Evolutionary conservation across 2,888 invertebrate genomes (phyloP).

Genomic region (Cyaniris semiargus): DNA sequence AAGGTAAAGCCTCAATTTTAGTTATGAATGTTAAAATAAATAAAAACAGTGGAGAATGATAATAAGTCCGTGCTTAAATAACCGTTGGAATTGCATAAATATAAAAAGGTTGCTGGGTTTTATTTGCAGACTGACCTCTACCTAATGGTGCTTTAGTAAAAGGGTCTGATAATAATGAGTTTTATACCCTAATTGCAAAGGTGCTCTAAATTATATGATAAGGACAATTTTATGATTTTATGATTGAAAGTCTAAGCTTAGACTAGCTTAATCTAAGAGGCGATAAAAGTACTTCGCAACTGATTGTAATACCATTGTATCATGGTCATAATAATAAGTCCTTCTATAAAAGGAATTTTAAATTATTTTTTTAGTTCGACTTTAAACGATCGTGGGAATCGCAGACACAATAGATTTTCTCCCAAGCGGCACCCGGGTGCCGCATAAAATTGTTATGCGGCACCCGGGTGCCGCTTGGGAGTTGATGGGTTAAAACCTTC

Average conservation of each 20-base stretch:
- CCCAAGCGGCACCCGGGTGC: no score
- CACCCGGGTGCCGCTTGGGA: no score
- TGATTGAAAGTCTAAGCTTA: no score
- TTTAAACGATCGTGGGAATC: no score
- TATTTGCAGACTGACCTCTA: slow-evolving; percentile 13
- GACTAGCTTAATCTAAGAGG: neutral
- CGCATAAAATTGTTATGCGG: no score
- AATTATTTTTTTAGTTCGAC: no score
- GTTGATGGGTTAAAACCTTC: no score
- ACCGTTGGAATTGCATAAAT: neutral
- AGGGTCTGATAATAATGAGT: neutral
- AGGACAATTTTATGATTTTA: no score
- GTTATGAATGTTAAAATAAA: slow-evolving; percentile 2
- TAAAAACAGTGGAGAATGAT: slow-evolving; percentile 14
- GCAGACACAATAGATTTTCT: no score
- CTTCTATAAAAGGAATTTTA: no score
- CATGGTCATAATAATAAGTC: no score
- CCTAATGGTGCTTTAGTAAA: slow-evolving; percentile 12
- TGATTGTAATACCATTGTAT: no score
- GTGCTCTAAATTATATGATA: neutral
- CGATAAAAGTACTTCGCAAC: neutral
- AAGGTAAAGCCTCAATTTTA: neutral
- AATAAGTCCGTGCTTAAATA: slow-evolving; percentile 5
- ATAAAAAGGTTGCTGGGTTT: neutral
- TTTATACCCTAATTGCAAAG: slow-evolving; percentile 1